These are phyloP conservation scores for Diarsia mendica DNA, from an alignment of 2,888 invertebrate species.

Conservation along the genomic window DNA sequence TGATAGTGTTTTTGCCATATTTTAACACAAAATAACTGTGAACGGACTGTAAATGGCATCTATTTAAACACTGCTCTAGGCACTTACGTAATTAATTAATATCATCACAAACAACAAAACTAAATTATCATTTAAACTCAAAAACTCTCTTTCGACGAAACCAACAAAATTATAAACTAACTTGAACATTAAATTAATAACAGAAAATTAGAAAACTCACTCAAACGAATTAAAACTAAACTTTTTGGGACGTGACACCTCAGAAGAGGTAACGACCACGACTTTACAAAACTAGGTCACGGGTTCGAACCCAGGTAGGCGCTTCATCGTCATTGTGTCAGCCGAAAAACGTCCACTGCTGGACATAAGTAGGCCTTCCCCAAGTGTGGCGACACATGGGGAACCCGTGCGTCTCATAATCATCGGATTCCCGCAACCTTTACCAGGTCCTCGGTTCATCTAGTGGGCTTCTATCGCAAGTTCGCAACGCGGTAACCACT, in stretches of 20 bases:
- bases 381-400: too few species aligned
- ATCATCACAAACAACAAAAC: constrained; percentile 26
- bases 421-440: too few species aligned
- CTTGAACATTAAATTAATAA: constrained; percentile 36
- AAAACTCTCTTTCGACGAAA: constrained; percentile 26
- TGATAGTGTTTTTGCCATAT: not conserved
- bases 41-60: not conserved
- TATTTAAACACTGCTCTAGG: too few species aligned
- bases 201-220: constrained; percentile 32
- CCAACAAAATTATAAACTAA: constrained; percentile 20
- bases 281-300: not conserved
- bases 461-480: too few species aligned
- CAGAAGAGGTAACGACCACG: not conserved
- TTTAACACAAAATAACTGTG: not conserved
- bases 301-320: not conserved
- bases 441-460: too few species aligned
- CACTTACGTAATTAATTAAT: constrained; percentile 5
- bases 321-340: too few species aligned
- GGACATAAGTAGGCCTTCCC: too few species aligned
- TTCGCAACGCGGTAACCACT: too few species aligned
- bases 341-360: too few species aligned
- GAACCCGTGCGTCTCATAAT: too few species aligned
- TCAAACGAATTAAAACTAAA: constrained; percentile 31
- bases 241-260: constrained; percentile 56
- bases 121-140: constrained; percentile 37